Evolutionary conservation across 2,113 vertebrate species (phyloP), one percentile per base, ranked within the genome.

Genomic region (Channa maculata): DNA sequence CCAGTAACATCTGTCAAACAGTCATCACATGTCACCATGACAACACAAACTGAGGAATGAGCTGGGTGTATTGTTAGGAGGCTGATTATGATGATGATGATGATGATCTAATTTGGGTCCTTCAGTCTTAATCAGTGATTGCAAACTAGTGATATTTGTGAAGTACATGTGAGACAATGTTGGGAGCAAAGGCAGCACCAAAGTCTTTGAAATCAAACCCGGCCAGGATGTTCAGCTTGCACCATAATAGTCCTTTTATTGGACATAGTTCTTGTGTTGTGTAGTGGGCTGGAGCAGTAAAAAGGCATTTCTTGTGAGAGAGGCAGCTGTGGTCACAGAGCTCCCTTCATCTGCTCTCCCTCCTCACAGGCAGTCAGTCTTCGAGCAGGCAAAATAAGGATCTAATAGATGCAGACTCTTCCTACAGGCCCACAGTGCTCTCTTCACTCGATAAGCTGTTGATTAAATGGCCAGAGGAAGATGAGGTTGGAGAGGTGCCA

Each of bases 351-450:
- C 74, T 75, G 24, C 46, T 67, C 70, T 73, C 43, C 63, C 34
- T 80, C 50, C 65, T 75, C 70, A 89, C 80, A 86, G 85, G 64
- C 52, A 74, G 65, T 46, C 61, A 83, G 76, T 86, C 79, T 87
- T 79, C 77, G 77, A 73, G 77, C 73, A 64, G 68, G 69, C 71
- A 83, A 91, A 91, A 92, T 83, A 86, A 88, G 86, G 80, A 61
- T 82, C 87, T 92, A 91, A 93, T 92, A 93, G 90, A 88, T 90
- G 82, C 7, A 39, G 67, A 66, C 86, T 87, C 87, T 84, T 84
- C 60, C 71, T 82, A 58, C 58, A 65, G 82, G 75, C 86, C 72
- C 68, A 52, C 67, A 57, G 78, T 79, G n/a, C 76, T 80, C 62
- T 63, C 86, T 75, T 75, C 72, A 88, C 88, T 85, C 89, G 76